Evolutionary conservation across 2,113 vertebrate species (phyloP), one percentile per base, ranked within the genome.

Genomic region (Scalopus aquaticus): DNA sequence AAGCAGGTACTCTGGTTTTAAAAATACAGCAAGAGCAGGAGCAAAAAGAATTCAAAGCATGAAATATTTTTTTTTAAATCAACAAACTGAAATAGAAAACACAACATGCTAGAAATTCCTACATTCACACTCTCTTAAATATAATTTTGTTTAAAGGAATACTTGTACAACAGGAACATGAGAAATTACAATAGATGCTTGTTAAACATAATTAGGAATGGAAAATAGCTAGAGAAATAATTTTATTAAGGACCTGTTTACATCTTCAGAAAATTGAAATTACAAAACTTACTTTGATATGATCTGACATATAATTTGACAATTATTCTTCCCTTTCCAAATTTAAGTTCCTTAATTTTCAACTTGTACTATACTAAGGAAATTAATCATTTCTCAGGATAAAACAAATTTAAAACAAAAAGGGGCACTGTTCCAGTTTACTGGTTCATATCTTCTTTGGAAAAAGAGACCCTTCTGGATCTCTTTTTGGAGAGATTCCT

Each of bases 281-380:
- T 87, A 24, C 60, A 74, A 54, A 91, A 88, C 72, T 84, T 78
- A 95, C 37, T 91, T 84, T 88, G 32, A 93, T 60, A 69, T 16
- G 20, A 58, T 62, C n/a, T 44, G n/a, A n/a, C n/a, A n/a, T n/a
- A n/a, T n/a, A 81, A 77, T 42, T 56, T 73, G 49, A 39, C 30
- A 44, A 58, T 44, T 81, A 76, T 44, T 87, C 24, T 42, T 39
- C 16, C n/a, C n/a, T 69, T 79, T 35, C 10, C 54, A 76, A 62
- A 82, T 93, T 37, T 44, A 62, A 60, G n/a, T 51, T 93, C 51
- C 35, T 73, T 90, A 20, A 62, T 44, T 90, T 67, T 51, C 24
- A 86, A 8, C 3, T 12, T 42, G 46, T 12, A 80, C 58, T 64
- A 37, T 12, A n/a, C 20, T 35, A 67, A 30, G 7, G 24, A 81